Evolutionary conservation across 2,797 vertebrate genomes (phyloP).

Genomic region (Melanotaenia maccullochi): DNA sequence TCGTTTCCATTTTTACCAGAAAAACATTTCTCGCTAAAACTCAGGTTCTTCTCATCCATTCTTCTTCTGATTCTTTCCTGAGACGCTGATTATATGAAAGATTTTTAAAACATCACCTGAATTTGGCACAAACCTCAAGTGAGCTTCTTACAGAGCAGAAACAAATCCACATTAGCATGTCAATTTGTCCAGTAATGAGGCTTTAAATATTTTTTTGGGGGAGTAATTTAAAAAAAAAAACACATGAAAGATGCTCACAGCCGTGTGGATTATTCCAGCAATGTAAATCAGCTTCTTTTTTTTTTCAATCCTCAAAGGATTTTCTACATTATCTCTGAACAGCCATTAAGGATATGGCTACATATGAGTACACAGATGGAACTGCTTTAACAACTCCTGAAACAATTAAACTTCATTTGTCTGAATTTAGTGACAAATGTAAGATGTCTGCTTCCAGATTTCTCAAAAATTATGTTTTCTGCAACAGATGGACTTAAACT

Average conservation of each 20-base stretch:
- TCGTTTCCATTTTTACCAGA: slow-evolving; percentile 54
- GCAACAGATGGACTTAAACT: slow-evolving; percentile 34
- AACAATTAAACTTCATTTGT: slow-evolving; percentile 1
- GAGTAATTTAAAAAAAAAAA: background rate
- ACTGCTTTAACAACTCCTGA: background rate
- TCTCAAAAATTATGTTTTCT: background rate
- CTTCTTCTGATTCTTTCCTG: slow-evolving; percentile 24
- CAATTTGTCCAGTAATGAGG: slow-evolving; percentile 23
- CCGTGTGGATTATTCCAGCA: background rate
- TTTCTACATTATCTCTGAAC: background rate
- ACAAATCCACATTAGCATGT: slow-evolving; percentile 4
- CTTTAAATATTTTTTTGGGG: background rate
- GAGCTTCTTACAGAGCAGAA: slow-evolving; percentile 25
- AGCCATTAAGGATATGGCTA: background rate
- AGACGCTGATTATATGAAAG: slow-evolving; percentile 2
- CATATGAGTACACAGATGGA: background rate
- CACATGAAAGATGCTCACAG: background rate
- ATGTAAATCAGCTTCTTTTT: background rate
- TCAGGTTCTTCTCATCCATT: slow-evolving; percentile 45
- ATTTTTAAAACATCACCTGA: slow-evolving; percentile 1
- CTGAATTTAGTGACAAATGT: slow-evolving; percentile 1
- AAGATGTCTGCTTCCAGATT: background rate
- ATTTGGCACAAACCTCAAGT: slow-evolving; percentile 19
- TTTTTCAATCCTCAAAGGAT: background rate
- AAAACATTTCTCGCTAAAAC: slow-evolving; percentile 23